Percentiles rank a stretch among this genome's conserved stretches.
Evolutionary conservation across 2,888 invertebrate genomes (phyloP).

Genomic region (Apoderus coryli): DNA sequence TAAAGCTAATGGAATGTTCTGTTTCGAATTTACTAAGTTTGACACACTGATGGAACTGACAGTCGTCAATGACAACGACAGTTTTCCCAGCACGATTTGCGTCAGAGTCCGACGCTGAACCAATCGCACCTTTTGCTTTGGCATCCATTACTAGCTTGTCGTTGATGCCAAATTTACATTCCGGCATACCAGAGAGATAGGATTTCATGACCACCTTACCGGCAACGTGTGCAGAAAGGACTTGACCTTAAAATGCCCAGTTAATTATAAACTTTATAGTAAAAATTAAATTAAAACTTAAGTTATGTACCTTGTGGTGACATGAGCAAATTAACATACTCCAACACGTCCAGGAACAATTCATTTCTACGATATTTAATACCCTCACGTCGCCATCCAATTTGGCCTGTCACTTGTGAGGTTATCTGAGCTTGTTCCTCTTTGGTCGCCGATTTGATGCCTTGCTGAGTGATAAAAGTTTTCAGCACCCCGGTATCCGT

Average conservation of each 20-base stretch:
- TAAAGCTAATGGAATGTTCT: constrained; percentile 99
- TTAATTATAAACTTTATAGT: constrained; percentile 4
- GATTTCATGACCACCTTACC: constrained; percentile 99
- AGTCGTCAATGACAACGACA: constrained; percentile 99
- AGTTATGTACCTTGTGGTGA: constrained; percentile 77
- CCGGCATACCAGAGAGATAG: constrained; percentile 98
- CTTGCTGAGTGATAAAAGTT: constrained; percentile 98
- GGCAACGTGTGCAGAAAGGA: constrained; percentile 96
- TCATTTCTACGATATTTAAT: constrained; percentile 99
- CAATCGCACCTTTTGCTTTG: constrained; percentile 62
- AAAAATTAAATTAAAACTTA: too few species aligned
- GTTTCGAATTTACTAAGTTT: constrained; percentile 99
- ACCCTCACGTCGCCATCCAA: constrained; percentile 98
- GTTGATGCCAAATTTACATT: constrained; percentile 99
- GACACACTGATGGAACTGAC: constrained; percentile 99
- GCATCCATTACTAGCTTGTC: constrained; percentile 99
- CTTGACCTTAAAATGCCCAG: constrained; percentile 55
- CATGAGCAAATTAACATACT: constrained; percentile 98
- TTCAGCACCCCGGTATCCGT: constrained; percentile 98
- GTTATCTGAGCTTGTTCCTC: constrained; percentile 97
- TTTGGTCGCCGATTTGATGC: constrained; percentile 95
- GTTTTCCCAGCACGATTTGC: constrained; percentile 88
- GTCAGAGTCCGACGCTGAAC: constrained; percentile 51
- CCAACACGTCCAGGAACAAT: constrained; percentile 94
- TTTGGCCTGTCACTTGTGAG: constrained; percentile 91